These are phyloP conservation scores for Megalopta genalis DNA, from an alignment of 1,140 invertebrate species.

Conservation along the genomic window DNA sequence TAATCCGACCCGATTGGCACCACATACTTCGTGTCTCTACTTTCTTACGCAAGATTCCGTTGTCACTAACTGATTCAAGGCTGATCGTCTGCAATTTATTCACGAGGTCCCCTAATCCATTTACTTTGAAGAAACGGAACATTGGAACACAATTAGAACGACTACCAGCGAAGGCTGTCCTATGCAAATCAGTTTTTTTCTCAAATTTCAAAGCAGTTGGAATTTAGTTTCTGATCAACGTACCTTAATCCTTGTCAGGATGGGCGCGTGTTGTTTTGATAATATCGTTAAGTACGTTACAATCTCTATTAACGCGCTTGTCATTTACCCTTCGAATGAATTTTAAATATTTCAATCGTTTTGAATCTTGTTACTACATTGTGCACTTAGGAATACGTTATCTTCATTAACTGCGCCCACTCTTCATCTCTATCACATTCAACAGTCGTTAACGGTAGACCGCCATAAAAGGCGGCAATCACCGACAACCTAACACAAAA, in stretches of 20 bases:
- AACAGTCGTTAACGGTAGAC: too few species aligned
- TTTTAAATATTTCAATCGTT: too few species aligned
- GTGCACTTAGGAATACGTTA: too few species aligned
- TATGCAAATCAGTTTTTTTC: constrained; percentile 9
- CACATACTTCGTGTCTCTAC: constrained; percentile 23
- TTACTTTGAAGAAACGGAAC: constrained; percentile 8
- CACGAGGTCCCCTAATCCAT: constrained; percentile 13
- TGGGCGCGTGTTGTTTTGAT: background rate
- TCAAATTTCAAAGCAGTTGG: too few species aligned
- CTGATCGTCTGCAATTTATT: constrained; percentile 34
- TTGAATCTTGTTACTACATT: too few species aligned
- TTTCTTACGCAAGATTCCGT: constrained; percentile 60
- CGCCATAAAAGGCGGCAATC: background rate
- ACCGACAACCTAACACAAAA: background rate
- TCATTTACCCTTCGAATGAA: too few species aligned
- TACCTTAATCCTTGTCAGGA: background rate
- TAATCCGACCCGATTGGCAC: constrained; percentile 47
- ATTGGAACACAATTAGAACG: background rate
- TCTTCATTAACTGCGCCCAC: too few species aligned
- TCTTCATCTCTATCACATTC: too few species aligned
- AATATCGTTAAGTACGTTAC: background rate
- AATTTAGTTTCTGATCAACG: background rate
- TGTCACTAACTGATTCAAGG: constrained; percentile 57
- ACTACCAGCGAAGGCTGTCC: background rate
- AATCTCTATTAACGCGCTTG: background rate